phyloP scores from a whole-genome alignment of 2,888 invertebrate species.

The Rhamphomyia laevipes region DNA sequence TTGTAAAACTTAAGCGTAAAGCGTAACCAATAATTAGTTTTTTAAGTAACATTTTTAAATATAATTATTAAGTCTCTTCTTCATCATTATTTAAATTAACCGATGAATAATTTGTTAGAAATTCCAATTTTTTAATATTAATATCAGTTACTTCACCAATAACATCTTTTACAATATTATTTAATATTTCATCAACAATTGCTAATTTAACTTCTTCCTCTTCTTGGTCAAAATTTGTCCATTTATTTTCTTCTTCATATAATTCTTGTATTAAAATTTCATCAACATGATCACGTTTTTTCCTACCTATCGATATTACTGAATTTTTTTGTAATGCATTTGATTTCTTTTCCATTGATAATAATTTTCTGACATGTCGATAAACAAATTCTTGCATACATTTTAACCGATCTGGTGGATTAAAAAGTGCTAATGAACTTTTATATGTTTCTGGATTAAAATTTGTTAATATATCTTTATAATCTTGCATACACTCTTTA shows the following conservation, averaged over 20 bases:
- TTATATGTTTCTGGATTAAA: slow-evolving; percentile 30
- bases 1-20: too few species aligned
- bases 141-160: too few species aligned
- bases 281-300: slow-evolving; percentile 58
- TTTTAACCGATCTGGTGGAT: slow-evolving; percentile 39
- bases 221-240: slow-evolving; percentile 62
- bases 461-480: slow-evolving; percentile 33
- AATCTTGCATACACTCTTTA: slow-evolving; percentile 44
- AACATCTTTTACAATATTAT: too few species aligned
- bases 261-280: slow-evolving; percentile 58
- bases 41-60: too few species aligned
- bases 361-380: slow-evolving; percentile 41
- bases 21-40: too few species aligned
- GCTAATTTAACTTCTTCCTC: slow-evolving; percentile 44
- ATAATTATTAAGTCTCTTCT: too few species aligned
- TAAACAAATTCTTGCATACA: slow-evolving; percentile 40
- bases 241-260: slow-evolving; percentile 57
- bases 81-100: too few species aligned
- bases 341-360: slow-evolving; percentile 44
- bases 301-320: slow-evolving; percentile 43
- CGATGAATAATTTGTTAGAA: too few species aligned
- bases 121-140: too few species aligned
- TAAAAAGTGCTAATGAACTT: slow-evolving; percentile 30
- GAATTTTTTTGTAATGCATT: slow-evolving; percentile 20
- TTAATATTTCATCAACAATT: not conserved